Evolutionary conservation across 1,140 invertebrate species (phyloP), one percentile per base, ranked within the genome.

Genomic region (Batillaria attramentaria): DNA sequence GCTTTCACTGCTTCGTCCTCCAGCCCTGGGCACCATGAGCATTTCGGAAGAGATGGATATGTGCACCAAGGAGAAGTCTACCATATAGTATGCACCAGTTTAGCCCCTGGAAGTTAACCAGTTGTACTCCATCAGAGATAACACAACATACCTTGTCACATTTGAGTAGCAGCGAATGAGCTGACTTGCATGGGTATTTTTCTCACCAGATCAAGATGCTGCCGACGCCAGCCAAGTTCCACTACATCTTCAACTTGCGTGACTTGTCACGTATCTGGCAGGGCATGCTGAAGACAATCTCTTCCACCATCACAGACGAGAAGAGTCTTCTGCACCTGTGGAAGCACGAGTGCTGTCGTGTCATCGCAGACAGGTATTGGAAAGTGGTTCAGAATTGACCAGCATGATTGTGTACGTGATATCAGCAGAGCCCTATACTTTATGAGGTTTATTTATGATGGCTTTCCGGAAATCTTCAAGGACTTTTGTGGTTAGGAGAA

Each of bases 201-300:
- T 70, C 60, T 8, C 75, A 79, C 94, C 95, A 90, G 89, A 76
- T 87, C 0, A 97, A 96, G 92, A 92, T 91, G 90, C 81, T 91
- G 68, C 97, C 97, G 50, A 91, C 91, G 1, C 91, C 91, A 80
- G 89, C 91, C 70, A 92, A 92, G 85, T 92, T 92, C 83, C 33
- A 98, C 97, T 43, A 97, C 97, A 95, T 98, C 6, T 99, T 98
- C 90, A 98, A 95, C 88, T 92, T 99, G 80, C 92, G 97, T 87
- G 97, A 99, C 92, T 91, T 99, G 76, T 98, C 97, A 20, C 93
- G 96, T 84, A 97, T 98, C 69, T 98, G 97, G 97, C 96, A 98
- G 92, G 97, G 97, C 42, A 97, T 99, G 95, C 94, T 91, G 54
- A 87, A 88, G 54, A 97, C 97, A 31, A 77, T 82, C 60, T 80